Conservation (phyloP, 2,113 vertebrate species). For the Heloderma charlesbogerti region DNA sequence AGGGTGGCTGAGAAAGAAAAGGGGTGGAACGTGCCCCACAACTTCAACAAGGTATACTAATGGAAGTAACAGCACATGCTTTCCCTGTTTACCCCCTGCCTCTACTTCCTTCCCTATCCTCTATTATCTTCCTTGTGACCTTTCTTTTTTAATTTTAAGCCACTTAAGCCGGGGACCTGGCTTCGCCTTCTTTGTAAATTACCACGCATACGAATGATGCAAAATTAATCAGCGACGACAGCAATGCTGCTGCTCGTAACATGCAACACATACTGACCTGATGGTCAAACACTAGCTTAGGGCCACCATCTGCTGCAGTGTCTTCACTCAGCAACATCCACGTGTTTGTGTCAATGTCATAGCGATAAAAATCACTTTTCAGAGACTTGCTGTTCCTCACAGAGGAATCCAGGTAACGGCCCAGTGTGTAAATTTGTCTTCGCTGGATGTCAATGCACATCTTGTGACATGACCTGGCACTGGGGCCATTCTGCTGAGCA, state of each 20-base stretch:
- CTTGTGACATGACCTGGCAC: slow-evolving; percentile 98
- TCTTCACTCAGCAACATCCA: slow-evolving; percentile 97
- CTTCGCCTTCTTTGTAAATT: not conserved
- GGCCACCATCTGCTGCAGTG: slow-evolving; percentile 93
- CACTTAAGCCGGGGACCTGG: not conserved
- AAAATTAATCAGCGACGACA: too few species aligned
- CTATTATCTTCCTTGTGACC: not conserved
- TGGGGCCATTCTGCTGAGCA: slow-evolving; percentile 88
- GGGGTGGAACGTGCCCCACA: not conserved
- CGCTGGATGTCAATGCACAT: slow-evolving; percentile 98
- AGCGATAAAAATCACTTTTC: slow-evolving; percentile 98
- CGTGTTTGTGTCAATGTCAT: slow-evolving; percentile 94
- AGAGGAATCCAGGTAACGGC: slow-evolving; percentile 96
- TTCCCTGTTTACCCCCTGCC: too few species aligned
- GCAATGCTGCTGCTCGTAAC: too few species aligned
- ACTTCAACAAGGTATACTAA: not conserved
- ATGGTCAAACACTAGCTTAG: slow-evolving; percentile 98
- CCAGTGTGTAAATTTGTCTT: slow-evolving; percentile 96
- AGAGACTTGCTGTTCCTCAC: slow-evolving; percentile 98
- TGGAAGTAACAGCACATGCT: not conserved
- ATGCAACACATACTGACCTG: slow-evolving; percentile 85
- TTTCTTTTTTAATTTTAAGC: not conserved
- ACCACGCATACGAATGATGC: too few species aligned
- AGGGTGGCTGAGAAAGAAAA: not conserved
- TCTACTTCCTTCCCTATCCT: not conserved